These are phyloP conservation scores for Stenchaetothrips biformis DNA, from an alignment of 2,888 invertebrate species.

Conservation along the genomic window DNA sequence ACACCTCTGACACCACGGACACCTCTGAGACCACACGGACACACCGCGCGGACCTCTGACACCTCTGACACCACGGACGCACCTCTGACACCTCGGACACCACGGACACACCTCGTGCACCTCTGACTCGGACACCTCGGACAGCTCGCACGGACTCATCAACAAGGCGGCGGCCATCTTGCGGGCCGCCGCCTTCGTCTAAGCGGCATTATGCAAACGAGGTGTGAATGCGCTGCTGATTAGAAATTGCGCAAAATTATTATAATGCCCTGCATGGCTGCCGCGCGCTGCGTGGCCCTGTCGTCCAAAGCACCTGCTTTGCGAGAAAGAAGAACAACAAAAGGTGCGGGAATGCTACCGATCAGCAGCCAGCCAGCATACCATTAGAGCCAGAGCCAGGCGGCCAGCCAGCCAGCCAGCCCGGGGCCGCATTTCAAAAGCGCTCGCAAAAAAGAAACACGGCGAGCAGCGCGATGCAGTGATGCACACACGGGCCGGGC, in stretches of 20 bases:
- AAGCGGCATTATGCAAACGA: constrained; percentile 3
- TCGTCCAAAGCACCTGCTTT: too few species aligned
- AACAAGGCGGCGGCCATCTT: not conserved
- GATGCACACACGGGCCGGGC: not conserved
- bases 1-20: too few species aligned
- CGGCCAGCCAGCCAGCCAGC: not conserved
- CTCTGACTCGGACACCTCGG: not conserved
- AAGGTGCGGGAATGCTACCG: not conserved
- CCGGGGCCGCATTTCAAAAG: too few species aligned
- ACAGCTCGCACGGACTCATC: too few species aligned
- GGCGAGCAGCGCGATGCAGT: not conserved
- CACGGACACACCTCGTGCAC: not conserved
- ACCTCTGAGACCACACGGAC: too few species aligned
- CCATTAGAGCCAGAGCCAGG: not conserved
- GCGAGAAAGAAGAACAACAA: not conserved
- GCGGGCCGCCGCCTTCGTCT: not conserved
- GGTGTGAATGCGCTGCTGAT: constrained; percentile 8
- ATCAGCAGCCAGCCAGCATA: not conserved
- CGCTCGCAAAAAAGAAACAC: not conserved
- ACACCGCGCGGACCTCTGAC: too few species aligned
- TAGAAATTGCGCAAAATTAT: constrained; percentile 9
- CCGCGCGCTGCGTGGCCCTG: too few species aligned
- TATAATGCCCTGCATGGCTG: not conserved
- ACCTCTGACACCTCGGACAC: too few species aligned
- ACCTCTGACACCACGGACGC: too few species aligned